These are phyloP conservation scores for Zaprionus kolodkinae DNA, from an alignment of 1,140 invertebrate species.

Conservation along the genomic window DNA sequence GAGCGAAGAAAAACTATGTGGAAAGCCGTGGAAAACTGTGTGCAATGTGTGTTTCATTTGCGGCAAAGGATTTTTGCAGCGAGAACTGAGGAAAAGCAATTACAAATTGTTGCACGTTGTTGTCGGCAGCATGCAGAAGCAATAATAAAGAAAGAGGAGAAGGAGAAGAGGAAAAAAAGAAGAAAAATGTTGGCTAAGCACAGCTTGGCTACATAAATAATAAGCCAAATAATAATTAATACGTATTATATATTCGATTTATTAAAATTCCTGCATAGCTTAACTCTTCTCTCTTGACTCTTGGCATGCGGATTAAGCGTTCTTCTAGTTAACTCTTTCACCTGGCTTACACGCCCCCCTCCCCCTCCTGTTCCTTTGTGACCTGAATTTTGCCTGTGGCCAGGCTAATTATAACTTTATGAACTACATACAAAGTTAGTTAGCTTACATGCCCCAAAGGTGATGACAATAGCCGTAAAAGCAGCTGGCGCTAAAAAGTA, in stretches of 20 bases:
- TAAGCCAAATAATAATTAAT: conserved; percentile 1
- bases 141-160: neutral
- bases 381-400: conserved; percentile 4
- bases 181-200: neutral
- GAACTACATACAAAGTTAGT: conserved; percentile 51
- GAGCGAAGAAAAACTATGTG: neutral
- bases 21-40: neutral
- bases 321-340: neutral
- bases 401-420: conserved; percentile 70
- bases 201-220: neutral
- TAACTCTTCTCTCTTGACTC: neutral
- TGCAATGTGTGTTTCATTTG: conserved; percentile 7
- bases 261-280: neutral
- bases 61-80: conserved; percentile 21
- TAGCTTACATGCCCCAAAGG: conserved; percentile 47
- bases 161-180: neutral
- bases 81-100: conserved; percentile 16
- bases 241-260: neutral
- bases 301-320: neutral
- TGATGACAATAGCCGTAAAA: conserved; percentile 41
- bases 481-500: conserved; percentile 53
- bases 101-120: conserved; percentile 14
- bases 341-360: neutral
- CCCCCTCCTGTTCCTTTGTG: neutral
- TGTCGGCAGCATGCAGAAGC: neutral